Evolutionary conservation across 2,888 invertebrate species (phyloP).

Genomic region (Melanotus villosus): DNA sequence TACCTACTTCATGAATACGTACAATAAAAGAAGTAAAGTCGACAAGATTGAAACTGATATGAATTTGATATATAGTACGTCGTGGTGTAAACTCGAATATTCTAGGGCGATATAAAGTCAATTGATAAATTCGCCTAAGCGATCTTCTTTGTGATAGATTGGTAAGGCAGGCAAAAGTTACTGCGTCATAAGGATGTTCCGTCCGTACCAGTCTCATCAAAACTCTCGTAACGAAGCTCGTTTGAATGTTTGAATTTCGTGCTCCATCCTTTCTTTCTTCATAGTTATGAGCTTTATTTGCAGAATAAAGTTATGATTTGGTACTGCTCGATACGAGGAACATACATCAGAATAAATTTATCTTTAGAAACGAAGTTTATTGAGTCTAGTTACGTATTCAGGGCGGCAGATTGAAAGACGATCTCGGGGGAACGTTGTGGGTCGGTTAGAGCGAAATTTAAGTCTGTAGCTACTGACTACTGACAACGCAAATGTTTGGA

Average conservation of each 20-base stretch:
- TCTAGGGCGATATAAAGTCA: conserved; percentile 17
- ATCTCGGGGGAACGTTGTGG: conserved; percentile 57
- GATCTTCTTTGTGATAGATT: conserved; percentile 23
- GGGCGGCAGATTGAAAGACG: conserved; percentile 61
- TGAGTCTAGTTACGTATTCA: conserved; percentile 60
- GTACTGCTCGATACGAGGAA: conserved; percentile 47
- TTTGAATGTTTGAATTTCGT: conserved; percentile 46
- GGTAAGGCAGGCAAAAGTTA: conserved; percentile 26
- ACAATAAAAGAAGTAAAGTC: not conserved
- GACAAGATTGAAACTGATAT: not conserved
- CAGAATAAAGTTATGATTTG: conserved; percentile 47
- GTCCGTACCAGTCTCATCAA: conserved; percentile 44
- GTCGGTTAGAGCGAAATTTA: conserved; percentile 49
- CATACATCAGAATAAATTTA: conserved; percentile 56
- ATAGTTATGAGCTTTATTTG: conserved; percentile 47
- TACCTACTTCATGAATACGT: no score
- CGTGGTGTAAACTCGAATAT: not conserved
- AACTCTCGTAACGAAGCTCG: conserved; percentile 43
- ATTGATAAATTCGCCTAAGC: conserved; percentile 33
- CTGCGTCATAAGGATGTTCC: conserved; percentile 29
- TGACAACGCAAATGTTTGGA: conserved; percentile 47
- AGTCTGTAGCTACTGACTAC: conserved; percentile 48
- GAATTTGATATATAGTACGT: not conserved
- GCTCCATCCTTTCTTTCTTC: conserved; percentile 39
- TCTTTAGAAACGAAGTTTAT: conserved; percentile 57